These are phyloP conservation scores for Chiloscyllium punctatum DNA, from an alignment of 2,797 vertebrate genomes.

Conservation along the genomic window DNA sequence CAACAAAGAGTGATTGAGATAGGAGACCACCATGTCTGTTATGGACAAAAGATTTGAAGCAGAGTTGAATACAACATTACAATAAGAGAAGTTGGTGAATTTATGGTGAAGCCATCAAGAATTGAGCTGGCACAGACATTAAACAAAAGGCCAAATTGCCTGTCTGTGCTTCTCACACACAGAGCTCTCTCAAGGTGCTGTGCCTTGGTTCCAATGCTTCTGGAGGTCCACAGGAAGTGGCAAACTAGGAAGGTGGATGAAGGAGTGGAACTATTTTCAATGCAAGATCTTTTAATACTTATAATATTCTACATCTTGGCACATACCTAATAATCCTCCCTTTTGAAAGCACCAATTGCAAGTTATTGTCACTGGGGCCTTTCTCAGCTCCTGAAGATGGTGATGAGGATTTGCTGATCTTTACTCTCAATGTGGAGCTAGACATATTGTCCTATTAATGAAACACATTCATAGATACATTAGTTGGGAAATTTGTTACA, in stretches of 20 bases:
- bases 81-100: not conserved
- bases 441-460: slow-evolving; percentile 63
- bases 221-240: not conserved
- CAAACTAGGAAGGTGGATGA: not conserved
- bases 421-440: slow-evolving; percentile 75
- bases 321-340: slow-evolving; percentile 85
- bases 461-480: not conserved
- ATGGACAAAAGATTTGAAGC: not conserved
- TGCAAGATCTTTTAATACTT: not conserved
- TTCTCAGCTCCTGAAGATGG: slow-evolving; percentile 78
- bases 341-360: slow-evolving; percentile 83
- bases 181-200: not conserved
- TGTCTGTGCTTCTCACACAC: not conserved
- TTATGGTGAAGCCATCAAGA: too few relatives aligned
- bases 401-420: slow-evolving; percentile 86
- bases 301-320: not conserved
- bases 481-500: not conserved
- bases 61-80: not conserved
- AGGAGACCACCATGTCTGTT: not conserved
- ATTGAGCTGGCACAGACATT: too few relatives aligned
- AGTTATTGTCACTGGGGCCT: slow-evolving; percentile 73
- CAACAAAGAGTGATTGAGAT: not conserved
- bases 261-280: not conserved
- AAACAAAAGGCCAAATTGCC: not conserved
- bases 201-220: not conserved